Evolutionary conservation across 1,140 invertebrate species (phyloP), one percentile per base, ranked within the genome.

Genomic region (Plutomurus gul): DNA sequence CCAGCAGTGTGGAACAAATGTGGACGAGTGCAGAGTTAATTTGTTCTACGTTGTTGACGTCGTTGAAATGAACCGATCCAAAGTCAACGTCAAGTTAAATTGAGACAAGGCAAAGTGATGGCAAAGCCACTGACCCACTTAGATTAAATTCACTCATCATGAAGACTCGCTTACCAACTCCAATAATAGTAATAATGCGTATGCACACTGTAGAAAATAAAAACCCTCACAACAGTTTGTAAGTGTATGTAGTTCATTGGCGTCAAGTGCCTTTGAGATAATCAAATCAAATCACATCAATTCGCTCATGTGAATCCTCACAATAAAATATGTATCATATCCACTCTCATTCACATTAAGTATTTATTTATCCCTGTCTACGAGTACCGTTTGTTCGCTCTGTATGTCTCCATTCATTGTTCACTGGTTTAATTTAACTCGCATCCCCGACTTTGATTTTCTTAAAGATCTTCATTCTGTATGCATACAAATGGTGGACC

Each of bases 71-170:
- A 33, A 33, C 27, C 25, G 56, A 27, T 13, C 51, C 56, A 65
- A 65, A 65, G 56, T 65, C 56, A 65, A 65, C 56, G 56, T 65
- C 56, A 65, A 65, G 56, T 65, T 65, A 65, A 65, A 65, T 65
- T 65, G 56, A 65, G 56, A 65, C 56, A 65, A 65, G 56, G 56
- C 56, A 65, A 65, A 27, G 56, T n/a, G 27, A 65, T 65, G 56
- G 16, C 56, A 65, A 65, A 65, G 56, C 56, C 27, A 33, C 27
- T 65, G 56, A 65, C 56, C 56, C 56, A 65, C 13, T 65, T 65
- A 33, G 56, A 65, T 65, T 65, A 65, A 30, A 36, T n/a, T 65
- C 56, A 65, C 25, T 65, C 25, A 65, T 30, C 27, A 6, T 47
- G 20, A 39, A 51, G 11, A 18, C 47, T 22, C 25, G 4, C 18